Evolutionary conservation across 2,797 vertebrate species (phyloP).

Genomic region (Fringilla coelebs): DNA sequence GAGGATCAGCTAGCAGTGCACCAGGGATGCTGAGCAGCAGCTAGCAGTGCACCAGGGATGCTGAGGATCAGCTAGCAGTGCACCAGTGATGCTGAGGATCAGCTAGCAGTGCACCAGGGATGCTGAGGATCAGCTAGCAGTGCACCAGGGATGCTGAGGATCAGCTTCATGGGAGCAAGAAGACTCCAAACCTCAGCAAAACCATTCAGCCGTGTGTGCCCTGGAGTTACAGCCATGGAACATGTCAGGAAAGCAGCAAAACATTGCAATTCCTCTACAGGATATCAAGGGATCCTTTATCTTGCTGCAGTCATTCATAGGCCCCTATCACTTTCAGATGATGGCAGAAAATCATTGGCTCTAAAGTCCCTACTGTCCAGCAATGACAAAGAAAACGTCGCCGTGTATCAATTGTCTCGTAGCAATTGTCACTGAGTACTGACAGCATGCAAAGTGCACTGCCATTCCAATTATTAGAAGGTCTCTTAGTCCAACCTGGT

Average conservation of each 20-base stretch:
- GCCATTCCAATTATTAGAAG: conserved; percentile 57
- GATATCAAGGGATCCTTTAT: conserved; percentile 66
- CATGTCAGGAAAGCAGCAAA: conserved; percentile 18
- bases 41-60: not conserved
- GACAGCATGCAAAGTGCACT: conserved; percentile 56
- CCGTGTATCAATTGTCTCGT: conserved; percentile 49
- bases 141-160: not conserved
- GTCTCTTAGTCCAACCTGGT: conserved; percentile 46
- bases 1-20: not conserved
- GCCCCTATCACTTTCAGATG: conserved; percentile 70
- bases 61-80: not conserved
- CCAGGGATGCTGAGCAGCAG: no score
- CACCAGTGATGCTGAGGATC: no score
- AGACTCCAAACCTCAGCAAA: conserved; percentile 32
- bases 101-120: not conserved
- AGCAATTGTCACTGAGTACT: conserved; percentile 51
- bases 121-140: not conserved
- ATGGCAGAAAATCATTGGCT: conserved; percentile 78
- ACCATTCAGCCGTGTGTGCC: conserved; percentile 10
- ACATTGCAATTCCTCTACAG: conserved; percentile 20
- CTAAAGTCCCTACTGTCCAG: conserved; percentile 63
- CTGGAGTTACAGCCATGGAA: conserved; percentile 18
- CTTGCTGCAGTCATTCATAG: conserved; percentile 57
- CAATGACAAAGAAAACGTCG: conserved; percentile 72
- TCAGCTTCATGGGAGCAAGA: not conserved